Conservation (phyloP, 2,113 vertebrate genomes). For the Alaudala cheleensis region DNA sequence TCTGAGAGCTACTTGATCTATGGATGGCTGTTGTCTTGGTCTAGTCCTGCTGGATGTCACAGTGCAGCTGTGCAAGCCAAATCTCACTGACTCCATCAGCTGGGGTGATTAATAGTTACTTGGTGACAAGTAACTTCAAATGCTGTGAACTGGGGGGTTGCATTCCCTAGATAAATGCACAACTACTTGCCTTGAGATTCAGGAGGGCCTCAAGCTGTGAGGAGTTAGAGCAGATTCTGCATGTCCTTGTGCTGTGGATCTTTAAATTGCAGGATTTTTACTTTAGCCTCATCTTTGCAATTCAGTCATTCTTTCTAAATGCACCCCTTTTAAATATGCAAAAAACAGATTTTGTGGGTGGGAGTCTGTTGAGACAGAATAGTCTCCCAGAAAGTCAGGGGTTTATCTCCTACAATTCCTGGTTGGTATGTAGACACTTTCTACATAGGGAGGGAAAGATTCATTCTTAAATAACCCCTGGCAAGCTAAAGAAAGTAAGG, state of each 20-base stretch:
- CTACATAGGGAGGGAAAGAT: background rate
- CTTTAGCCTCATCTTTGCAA: background rate
- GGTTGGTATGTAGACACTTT: background rate
- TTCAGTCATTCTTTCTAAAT: background rate
- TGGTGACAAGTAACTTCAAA: background rate
- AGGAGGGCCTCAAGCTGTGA: background rate
- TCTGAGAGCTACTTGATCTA: background rate
- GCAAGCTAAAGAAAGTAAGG: background rate
- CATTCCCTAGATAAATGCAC: fast-evolving
- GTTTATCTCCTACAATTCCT: background rate
- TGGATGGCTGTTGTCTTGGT: background rate
- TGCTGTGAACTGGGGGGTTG: fast-evolving
- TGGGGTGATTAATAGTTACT: background rate
- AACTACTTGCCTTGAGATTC: background rate
- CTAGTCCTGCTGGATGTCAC: background rate
- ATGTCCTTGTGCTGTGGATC: background rate
- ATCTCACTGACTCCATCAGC: background rate
- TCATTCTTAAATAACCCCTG: background rate
- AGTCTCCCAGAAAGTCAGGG: background rate
- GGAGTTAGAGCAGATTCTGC: background rate
- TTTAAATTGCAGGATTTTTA: background rate
- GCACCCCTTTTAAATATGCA: background rate
- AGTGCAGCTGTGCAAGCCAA: background rate
- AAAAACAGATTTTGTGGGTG: background rate
- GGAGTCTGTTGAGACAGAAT: background rate